A percentile compares a stretch with the other conserved stretches of the same genome.
Conservation (phyloP, 2,888 invertebrate genomes). For the Orthonevra nobilis region DNA sequence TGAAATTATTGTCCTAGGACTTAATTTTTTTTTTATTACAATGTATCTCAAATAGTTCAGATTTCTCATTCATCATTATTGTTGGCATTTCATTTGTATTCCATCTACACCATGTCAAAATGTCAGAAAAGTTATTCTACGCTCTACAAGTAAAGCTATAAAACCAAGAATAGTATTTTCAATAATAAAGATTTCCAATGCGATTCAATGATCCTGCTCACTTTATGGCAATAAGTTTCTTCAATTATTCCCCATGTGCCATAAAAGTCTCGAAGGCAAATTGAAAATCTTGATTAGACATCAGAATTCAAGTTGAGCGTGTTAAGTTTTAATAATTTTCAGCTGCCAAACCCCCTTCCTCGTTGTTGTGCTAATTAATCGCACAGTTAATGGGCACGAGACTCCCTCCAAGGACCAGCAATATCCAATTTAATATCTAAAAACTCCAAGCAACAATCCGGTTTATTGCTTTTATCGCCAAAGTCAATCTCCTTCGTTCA, state of each 20-base stretch:
- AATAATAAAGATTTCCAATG: no score
- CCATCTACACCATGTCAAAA: no score
- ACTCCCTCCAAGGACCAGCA: slow-evolving; percentile 26
- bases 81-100: no score
- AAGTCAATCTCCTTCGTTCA: slow-evolving; percentile 70
- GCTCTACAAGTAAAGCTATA: no score
- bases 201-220: no score
- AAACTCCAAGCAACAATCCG: slow-evolving; percentile 69
- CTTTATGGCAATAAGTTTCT: no score
- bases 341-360: slow-evolving; percentile 64
- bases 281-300: slow-evolving; percentile 55
- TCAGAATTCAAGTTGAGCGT: slow-evolving; percentile 48
- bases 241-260: neutral
- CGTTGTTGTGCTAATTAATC: slow-evolving; percentile 66
- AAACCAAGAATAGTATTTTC: no score
- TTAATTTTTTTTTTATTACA: no score
- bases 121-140: no score
- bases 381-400: slow-evolving; percentile 68
- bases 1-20: no score
- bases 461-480: slow-evolving; percentile 70
- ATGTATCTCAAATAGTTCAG: no score
- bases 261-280: slow-evolving; percentile 16
- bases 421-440: slow-evolving; percentile 66
- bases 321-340: slow-evolving; percentile 67
- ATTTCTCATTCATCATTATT: no score